Evolutionary conservation across 2,797 vertebrate genomes (phyloP).

Genomic region (Hafferia zeledoni): DNA sequence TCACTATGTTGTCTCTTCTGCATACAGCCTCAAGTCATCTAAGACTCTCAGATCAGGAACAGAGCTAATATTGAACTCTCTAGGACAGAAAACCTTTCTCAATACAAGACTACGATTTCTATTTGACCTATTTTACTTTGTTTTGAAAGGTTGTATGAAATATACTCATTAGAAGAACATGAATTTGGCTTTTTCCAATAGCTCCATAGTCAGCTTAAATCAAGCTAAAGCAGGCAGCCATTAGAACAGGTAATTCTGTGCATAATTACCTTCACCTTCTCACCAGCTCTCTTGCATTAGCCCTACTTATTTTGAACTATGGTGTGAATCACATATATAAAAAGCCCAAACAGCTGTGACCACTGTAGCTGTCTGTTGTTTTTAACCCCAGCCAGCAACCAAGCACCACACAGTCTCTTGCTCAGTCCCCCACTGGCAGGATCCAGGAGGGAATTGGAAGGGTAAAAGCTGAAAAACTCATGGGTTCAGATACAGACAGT

Average conservation of each 20-base stretch:
- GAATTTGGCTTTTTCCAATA: background rate
- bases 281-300: background rate
- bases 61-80: background rate
- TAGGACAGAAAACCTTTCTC: background rate
- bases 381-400: background rate
- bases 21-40: background rate
- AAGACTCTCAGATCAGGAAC: background rate
- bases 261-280: background rate
- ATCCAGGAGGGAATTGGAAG: background rate
- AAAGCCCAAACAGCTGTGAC: background rate
- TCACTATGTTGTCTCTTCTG: constrained; percentile 13
- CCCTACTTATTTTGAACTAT: background rate
- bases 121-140: background rate
- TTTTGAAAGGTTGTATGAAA: constrained; percentile 22
- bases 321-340: background rate
- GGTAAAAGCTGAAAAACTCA: background rate
- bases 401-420: background rate
- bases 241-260: constrained; percentile 5
- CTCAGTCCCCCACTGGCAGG: background rate
- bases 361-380: background rate
- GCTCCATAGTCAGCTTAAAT: background rate
- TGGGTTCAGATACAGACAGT: background rate
- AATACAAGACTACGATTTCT: background rate
- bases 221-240: background rate
- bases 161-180: background rate